A percentile compares a stretch with the other conserved stretches of the same genome.
Conservation (phyloP, 92 coral and sea anemone genomes). For the Palythoa grandiflora region DNA sequence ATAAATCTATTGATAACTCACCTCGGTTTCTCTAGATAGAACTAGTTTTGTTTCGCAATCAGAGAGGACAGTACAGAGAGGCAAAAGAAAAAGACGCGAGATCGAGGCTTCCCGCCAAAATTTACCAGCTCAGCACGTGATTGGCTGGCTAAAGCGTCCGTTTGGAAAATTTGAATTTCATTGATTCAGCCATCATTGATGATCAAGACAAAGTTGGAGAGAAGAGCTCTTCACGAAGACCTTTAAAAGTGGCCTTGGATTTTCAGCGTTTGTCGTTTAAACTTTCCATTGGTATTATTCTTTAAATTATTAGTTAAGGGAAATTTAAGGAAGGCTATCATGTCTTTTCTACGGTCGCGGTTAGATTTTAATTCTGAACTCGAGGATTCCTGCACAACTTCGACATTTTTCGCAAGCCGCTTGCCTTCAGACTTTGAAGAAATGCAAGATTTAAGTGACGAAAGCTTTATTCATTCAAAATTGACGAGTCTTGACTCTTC, state of each 20-base stretch:
- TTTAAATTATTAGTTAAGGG: not conserved
- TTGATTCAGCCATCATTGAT: constrained; percentile 20
- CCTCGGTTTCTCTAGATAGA: too few species aligned
- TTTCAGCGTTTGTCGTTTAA: constrained; percentile 1
- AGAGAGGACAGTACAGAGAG: too few species aligned
- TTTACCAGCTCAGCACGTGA: constrained; percentile 18
- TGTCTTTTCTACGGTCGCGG: constrained; percentile 40
- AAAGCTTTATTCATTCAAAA: constrained; percentile 59
- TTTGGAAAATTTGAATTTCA: constrained; percentile 39
- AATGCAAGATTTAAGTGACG: constrained; percentile 68
- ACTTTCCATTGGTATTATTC: not conserved
- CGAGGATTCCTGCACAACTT: constrained; percentile 23
- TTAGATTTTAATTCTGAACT: constrained; percentile 32
- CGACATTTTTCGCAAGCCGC: constrained; percentile 45
- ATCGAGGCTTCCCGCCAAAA: constrained; percentile 55
- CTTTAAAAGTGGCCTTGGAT: constrained; percentile 30
- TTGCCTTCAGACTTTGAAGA: constrained; percentile 60
- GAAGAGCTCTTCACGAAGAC: not conserved
- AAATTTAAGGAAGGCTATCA: not conserved
- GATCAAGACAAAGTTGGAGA: constrained; percentile 14
- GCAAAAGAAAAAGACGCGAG: not conserved
- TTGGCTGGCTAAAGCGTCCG: constrained; percentile 35
- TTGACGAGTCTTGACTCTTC: constrained; percentile 61
- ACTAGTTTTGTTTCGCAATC: too few species aligned
- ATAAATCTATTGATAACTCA: too few species aligned